Conservation (phyloP, 2,113 vertebrate species). For the Chloebia gouldiae region DNA sequence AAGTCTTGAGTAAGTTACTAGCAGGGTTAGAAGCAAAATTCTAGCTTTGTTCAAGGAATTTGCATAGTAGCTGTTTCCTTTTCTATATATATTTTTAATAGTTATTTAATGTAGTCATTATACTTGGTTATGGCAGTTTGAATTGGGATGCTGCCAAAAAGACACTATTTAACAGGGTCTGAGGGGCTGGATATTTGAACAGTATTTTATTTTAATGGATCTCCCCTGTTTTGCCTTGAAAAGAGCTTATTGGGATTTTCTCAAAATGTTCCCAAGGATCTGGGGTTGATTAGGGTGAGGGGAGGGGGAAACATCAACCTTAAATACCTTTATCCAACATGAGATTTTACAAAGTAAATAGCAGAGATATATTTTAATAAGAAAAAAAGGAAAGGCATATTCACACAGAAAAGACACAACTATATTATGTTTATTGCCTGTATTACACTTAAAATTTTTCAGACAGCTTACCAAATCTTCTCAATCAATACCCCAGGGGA, state of each 20-base stretch:
- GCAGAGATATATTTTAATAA: neutral
- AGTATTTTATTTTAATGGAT: conserved; percentile 4
- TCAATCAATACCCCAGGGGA: neutral
- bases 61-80: neutral
- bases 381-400: neutral
- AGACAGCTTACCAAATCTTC: neutral
- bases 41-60: neutral
- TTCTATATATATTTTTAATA: neutral
- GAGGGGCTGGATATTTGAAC: neutral
- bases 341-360: conserved; percentile 14
- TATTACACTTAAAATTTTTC: neutral
- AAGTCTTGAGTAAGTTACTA: neutral
- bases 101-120: conserved; percentile 32
- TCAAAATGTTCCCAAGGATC: neutral
- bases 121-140: neutral
- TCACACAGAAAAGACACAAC: neutral
- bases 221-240: neutral
- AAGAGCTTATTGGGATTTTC: neutral
- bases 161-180: neutral
- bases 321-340: neutral
- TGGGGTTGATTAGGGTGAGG: neutral
- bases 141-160: conserved; percentile 7
- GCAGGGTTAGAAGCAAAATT: neutral
- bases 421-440: neutral
- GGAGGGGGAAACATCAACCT: neutral